Conservation (phyloP, 92 coral and sea anemone species). For the Desmophyllum pertusum region DNA sequence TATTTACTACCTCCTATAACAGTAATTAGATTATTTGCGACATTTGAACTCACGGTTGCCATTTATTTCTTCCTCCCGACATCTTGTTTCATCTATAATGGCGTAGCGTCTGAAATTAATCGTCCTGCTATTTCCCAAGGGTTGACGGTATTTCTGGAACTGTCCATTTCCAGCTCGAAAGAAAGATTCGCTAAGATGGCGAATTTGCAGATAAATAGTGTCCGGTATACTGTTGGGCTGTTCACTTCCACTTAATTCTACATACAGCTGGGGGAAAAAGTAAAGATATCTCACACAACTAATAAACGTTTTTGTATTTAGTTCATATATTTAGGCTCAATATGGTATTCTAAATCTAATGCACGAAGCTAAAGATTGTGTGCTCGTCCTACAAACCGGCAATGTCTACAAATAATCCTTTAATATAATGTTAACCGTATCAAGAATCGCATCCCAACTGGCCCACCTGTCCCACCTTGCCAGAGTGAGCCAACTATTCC, state of each 20-base stretch:
- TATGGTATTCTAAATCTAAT: no score
- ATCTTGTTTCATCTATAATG: not conserved
- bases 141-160: not conserved
- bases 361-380: no score
- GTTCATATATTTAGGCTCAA: no score
- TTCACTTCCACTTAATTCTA: not conserved
- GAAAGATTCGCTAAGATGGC: conserved; percentile 1
- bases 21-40: no score
- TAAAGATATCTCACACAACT: not conserved
- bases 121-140: not conserved
- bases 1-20: no score
- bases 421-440: no score
- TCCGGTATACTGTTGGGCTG: not conserved
- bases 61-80: not conserved
- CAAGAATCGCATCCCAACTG: no score
- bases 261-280: not conserved
- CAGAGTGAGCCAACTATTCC: no score
- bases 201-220: not conserved
- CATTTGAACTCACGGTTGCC: not conserved
- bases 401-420: no score
- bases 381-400: no score
- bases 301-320: no score
- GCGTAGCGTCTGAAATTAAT: not conserved
- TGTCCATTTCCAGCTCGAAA: not conserved
- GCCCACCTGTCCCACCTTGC: no score